phyloP scores from a whole-genome alignment of 2,797 vertebrate species.

The Chrysocyon brachyurus region DNA sequence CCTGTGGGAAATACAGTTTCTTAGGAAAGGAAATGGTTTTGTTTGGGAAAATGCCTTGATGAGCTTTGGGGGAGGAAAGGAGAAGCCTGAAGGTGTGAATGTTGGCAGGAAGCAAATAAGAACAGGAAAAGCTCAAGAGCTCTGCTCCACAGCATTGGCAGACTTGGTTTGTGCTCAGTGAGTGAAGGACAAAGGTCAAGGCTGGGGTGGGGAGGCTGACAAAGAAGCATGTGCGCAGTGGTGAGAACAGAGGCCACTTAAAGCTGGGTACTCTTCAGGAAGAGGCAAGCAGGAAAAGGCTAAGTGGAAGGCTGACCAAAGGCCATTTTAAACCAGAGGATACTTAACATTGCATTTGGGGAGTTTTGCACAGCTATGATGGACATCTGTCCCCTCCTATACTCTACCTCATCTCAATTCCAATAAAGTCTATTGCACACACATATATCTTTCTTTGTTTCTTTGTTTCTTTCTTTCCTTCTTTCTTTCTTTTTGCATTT shows the following conservation, averaged over 20 bases:
- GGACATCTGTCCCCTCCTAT: accelerated
- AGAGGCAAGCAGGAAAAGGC: neutral
- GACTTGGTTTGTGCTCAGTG: neutral
- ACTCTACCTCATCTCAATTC: neutral
- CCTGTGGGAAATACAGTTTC: neutral
- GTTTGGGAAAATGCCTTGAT: neutral
- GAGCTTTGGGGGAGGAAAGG: neutral
- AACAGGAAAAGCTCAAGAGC: neutral
- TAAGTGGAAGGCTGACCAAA: no score
- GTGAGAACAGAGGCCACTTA: accelerated
- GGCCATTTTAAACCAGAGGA: neutral
- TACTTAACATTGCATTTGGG: neutral
- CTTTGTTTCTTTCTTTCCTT: neutral
- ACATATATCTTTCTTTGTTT: neutral
- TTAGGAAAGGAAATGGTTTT: neutral
- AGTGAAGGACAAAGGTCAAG: neutral
- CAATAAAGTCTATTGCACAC: neutral
- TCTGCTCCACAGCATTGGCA: neutral
- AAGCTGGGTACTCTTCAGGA: accelerated
- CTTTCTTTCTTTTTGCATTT: neutral
- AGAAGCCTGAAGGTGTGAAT: neutral
- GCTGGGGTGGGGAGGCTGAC: accelerated
- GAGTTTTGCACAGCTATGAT: no score
- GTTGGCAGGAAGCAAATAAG: neutral
- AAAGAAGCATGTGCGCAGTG: accelerated